Base-by-base conservation (phyloP, 2,888 invertebrate species). In the Dolichomitus sp. region DNA sequence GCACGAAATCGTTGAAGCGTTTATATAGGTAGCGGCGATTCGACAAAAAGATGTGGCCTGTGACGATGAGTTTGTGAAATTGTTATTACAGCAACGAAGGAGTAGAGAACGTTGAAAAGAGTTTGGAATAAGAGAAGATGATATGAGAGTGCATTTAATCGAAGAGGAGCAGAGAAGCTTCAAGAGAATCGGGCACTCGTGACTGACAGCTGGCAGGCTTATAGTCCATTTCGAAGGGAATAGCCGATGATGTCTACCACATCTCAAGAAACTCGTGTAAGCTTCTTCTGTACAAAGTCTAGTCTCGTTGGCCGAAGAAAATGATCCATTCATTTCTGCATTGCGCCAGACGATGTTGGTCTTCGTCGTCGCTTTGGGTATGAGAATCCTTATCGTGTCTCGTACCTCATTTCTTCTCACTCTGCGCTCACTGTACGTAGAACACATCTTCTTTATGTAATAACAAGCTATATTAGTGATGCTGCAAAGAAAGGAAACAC, bases 121-220 rank as follows among this genome's bases (percentile, higher is more conserved):
- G 23, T 33, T 50, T 1, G 42, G 6, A 33, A 57, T 19, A 23
- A 48, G 72, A 75, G 54, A 66, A 79, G 69, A 78, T 54, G 74
- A 50, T 70, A 80, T 81, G 77, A 81, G 81, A 85, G 81, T 79
- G 76, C 69, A 77, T 78, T 85, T 79, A 81, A 81, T 84, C 73
- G 84, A 73, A 83, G 72, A 72, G 19, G 59, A 72, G 72, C 50
- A 37, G 63, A 84, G 66, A 70, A 48, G 48, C 17, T 17, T n/a
- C 69, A 61, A 75, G 73, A 73, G 79, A 48, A 80, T 75, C 68
- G 33, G 73, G 76, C 68, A 76, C 50, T 65, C 59, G 73, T 85
- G 85, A 85, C 77, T 84, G 85, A 79, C 84, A 81, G 76, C 72
- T 70, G 75, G 75, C 70, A 75, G 80, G 30, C 33, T 54, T 65